Evolutionary conservation across 1,140 invertebrate species (phyloP).

Genomic region (Drosophila lacertosa): DNA sequence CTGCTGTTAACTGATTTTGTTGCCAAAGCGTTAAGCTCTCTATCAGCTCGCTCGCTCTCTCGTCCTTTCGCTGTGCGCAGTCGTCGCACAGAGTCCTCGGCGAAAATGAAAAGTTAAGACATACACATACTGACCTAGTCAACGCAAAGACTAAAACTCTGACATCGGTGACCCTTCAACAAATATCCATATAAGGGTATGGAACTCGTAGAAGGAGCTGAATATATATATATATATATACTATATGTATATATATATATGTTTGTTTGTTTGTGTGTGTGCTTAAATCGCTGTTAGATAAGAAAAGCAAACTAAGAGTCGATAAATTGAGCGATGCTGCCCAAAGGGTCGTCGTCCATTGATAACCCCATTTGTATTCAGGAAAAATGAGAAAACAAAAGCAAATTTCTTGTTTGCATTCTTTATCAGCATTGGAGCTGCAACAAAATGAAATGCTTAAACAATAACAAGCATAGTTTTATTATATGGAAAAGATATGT

Average conservation of each 20-base stretch:
- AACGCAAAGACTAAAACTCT: conserved; percentile 44
- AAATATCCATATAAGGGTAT: conserved; percentile 70
- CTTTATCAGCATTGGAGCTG: background rate
- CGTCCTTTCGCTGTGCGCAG: conserved; percentile 40
- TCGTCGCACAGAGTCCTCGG: conserved; percentile 32
- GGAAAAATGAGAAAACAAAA: background rate
- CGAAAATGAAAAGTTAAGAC: conserved; percentile 52
- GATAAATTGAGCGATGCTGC: background rate
- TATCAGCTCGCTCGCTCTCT: conserved; percentile 12
- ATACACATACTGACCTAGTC: conserved; percentile 78
- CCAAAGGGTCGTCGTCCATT: background rate
- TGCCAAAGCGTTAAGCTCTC: conserved; percentile 42
- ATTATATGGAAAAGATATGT: background rate
- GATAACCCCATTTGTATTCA: conserved; percentile 3
- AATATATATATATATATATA: conserved; percentile 4
- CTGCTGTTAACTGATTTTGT: background rate
- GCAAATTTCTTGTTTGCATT: background rate
- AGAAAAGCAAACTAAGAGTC: conserved; percentile 5
- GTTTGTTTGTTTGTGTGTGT: conserved; percentile 9
- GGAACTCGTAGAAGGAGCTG: background rate
- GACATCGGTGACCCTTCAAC: conserved; percentile 33
- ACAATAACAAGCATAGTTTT: conserved; percentile 2
- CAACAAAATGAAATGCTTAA: background rate
- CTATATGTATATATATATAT: background rate
- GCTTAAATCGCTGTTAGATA: background rate